These are phyloP conservation scores for Sakesphorus luctuosus DNA, from an alignment of 2,113 vertebrate species.

Conservation along the genomic window DNA sequence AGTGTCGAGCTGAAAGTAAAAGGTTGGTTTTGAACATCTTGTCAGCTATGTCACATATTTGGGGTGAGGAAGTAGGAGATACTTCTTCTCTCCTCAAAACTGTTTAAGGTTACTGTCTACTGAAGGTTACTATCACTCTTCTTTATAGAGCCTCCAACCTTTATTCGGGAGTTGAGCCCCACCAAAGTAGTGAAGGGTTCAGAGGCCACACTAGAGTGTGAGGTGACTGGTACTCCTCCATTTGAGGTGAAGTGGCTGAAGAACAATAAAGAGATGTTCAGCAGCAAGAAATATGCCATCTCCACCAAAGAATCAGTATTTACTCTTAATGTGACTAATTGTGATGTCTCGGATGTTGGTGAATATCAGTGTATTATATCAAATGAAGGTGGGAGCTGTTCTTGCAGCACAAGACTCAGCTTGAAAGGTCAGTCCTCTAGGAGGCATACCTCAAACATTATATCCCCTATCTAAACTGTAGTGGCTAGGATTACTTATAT, in stretches of 20 bases:
- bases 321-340: constrained; percentile 86
- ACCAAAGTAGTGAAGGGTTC: constrained; percentile 86
- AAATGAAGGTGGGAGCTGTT: constrained; percentile 92
- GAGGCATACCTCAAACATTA: not conserved
- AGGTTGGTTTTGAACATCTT: constrained; percentile 82
- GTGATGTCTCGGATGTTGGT: constrained; percentile 88
- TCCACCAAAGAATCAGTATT: constrained; percentile 80
- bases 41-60: not conserved
- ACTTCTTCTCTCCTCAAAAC: not conserved
- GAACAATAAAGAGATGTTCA: constrained; percentile 91
- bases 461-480: not conserved
- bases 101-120: not conserved
- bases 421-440: constrained; percentile 90
- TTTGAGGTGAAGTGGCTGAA: constrained; percentile 94
- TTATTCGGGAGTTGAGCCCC: constrained; percentile 83
- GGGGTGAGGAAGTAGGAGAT: not conserved
- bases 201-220: constrained; percentile 83
- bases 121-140: not conserved
- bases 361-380: constrained; percentile 92
- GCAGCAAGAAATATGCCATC: constrained; percentile 88
- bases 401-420: constrained; percentile 83
- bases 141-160: constrained; percentile 88
- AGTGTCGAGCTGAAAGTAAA: constrained; percentile 94
- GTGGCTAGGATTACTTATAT: not conserved
- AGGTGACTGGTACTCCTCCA: constrained; percentile 87